Base-by-base conservation (phyloP, 1,140 invertebrate genomes). In the Lerema accius region DNA sequence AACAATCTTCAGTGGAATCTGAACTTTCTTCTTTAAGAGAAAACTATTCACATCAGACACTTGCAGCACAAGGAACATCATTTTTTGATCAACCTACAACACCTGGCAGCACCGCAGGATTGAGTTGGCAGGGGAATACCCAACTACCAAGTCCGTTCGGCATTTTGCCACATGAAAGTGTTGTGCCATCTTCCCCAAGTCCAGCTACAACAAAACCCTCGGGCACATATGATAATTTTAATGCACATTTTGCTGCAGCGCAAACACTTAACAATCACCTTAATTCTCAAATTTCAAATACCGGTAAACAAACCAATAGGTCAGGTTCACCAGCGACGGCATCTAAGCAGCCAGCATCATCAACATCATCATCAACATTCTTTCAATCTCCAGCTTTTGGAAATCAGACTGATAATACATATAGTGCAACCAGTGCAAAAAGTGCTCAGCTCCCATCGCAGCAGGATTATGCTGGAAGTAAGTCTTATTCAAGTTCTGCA, bases 131-230 rank as follows among this genome's bases (percentile, higher is more conserved):
- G 75, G 94, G 92, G 65, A 95, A 93, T 78, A 89, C 92, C 39
- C 94, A 94, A 73, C 76, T 94, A 19, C 93, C 93, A 15, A 95
- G 94, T 73, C 94, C 95, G 0, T 95, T 95, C 85, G 95, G 95
- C 39, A 95, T 96, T 70, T 85, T 96, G 71, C 95, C 95, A 9
- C 95, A 96, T 80, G 95, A 96, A 88, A 95, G 93, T 87, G 93
- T 95, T 65, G 94, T 95, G 62, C 92, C 94, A 0, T 94, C 93
- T 19, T 93, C 93, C 26, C 93, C 94, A 23, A 93, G 92, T 65
- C 91, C 93, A 65, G 92, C 94, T 35, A 90, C 92, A 17, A 85
- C 91, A 16, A 92, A 93, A 65, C 91, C 92, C 62, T 90, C 89
- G 55, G 82, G 91, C 48, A 86, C 85, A 53, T 95, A 94, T 83